A percentile compares a stretch with the other conserved stretches of the same genome.
phyloP scores from a whole-genome alignment of 2,888 invertebrate genomes.

The Syrphus vitripennis region DNA sequence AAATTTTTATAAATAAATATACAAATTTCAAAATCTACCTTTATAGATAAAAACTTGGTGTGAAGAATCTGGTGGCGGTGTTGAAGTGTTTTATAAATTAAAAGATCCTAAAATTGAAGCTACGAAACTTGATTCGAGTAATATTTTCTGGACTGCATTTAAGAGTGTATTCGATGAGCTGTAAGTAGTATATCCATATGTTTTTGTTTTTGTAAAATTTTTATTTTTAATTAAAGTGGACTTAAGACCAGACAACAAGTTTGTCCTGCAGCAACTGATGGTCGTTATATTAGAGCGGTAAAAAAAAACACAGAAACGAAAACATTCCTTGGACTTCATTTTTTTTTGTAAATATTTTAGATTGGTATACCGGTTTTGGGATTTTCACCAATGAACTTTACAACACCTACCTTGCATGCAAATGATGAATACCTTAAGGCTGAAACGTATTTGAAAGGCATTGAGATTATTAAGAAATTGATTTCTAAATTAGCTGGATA shows the following conservation, averaged over 20 bases:
- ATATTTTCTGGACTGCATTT: slow-evolving; percentile 88
- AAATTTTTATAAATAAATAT: not conserved
- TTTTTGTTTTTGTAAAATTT: no score
- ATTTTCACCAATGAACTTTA: slow-evolving; percentile 94
- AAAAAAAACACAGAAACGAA: no score
- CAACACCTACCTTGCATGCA: slow-evolving; percentile 91
- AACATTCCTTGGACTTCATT: no score
- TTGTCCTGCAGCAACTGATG: not conserved
- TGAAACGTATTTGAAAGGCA: slow-evolving; percentile 89
- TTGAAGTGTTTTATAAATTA: slow-evolving; percentile 85
- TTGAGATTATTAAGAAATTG: slow-evolving; percentile 85
- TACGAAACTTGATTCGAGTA: slow-evolving; percentile 84
- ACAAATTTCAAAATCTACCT: no score
- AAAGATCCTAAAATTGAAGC: slow-evolving; percentile 83
- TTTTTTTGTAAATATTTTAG: slow-evolving; percentile 76
- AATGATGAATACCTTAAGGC: slow-evolving; percentile 93
- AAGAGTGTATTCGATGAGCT: slow-evolving; percentile 83
- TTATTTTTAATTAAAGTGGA: no score
- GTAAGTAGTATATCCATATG: no score
- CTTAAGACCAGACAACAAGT: not conserved
- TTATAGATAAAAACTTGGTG: slow-evolving; percentile 83
- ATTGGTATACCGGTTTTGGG: slow-evolving; percentile 91
- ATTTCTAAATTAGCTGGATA: slow-evolving; percentile 74
- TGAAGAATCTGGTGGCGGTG: slow-evolving; percentile 87
- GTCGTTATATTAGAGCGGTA: not conserved